phyloP scores from a whole-genome alignment of 2,113 vertebrate species.

The Pseudorectes ferrugineus region DNA sequence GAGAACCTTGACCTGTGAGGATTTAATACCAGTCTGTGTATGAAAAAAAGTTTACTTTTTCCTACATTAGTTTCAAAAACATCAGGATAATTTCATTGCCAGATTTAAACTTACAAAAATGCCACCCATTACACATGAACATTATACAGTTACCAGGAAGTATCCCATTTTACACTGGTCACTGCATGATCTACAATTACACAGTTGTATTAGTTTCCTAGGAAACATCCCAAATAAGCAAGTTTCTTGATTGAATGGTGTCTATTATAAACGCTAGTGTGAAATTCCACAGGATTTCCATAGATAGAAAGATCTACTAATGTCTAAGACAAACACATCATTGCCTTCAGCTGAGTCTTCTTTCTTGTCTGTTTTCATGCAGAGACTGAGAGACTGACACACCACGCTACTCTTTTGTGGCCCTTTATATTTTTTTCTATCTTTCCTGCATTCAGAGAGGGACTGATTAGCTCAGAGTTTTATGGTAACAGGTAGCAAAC shows the following conservation, averaged over 20 bases:
- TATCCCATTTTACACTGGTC: not conserved
- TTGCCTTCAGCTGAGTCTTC: not conserved
- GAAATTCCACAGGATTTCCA: not conserved
- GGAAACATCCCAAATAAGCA: not conserved
- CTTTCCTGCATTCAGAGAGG: not conserved
- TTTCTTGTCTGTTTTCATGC: not conserved
- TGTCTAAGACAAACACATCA: not conserved
- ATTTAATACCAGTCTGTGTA: not conserved
- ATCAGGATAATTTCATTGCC: not conserved
- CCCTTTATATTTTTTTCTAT: not conserved
- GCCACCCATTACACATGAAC: not conserved
- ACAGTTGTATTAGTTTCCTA: not conserved
- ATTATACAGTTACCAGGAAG: not conserved
- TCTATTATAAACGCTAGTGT: not conserved
- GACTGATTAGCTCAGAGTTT: not conserved
- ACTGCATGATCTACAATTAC: not conserved
- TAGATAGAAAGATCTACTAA: not conserved
- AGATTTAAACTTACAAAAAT: not conserved
- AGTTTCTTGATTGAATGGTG: not conserved
- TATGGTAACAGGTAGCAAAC: not conserved
- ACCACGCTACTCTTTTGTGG: not conserved
- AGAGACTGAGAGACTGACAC: not conserved
- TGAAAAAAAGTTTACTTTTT: not conserved
- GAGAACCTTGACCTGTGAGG: not conserved
- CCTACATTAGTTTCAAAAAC: not conserved